Conservation (phyloP, 2,888 invertebrate genomes). For the Polydrusus tereticollis region DNA sequence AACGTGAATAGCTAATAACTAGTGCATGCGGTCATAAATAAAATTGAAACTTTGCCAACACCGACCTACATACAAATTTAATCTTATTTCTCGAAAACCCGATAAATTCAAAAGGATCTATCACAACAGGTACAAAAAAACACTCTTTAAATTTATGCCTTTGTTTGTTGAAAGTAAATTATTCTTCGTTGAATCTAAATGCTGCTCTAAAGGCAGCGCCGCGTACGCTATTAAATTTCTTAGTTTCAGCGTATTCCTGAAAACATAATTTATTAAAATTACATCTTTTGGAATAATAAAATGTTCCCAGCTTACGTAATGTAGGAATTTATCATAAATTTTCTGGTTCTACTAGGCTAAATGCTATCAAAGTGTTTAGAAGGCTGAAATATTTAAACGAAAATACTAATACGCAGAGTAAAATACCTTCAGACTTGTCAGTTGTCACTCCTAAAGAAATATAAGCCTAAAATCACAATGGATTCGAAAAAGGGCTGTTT, state of each 20-base stretch:
- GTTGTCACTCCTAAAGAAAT: conserved; percentile 3
- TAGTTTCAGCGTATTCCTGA: conserved; percentile 7
- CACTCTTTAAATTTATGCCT: conserved; percentile 18
- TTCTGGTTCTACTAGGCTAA: too few species aligned
- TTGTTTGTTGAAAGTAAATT: conserved; percentile 27
- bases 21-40: too few species aligned
- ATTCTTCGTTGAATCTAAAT: conserved; percentile 22
- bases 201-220: neutral
- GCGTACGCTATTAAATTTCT: conserved; percentile 22
- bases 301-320: too few species aligned
- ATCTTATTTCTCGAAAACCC: neutral
- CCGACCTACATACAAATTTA: too few species aligned
- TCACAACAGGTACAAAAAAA: conserved; percentile 27
- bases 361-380: too few species aligned
- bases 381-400: neutral
- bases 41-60: too few species aligned
- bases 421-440: conserved; percentile 4
- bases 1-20: too few species aligned
- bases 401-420: neutral
- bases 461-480: conserved; percentile 15
- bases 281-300: neutral
- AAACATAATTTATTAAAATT: conserved; percentile 25
- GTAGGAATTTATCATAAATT: too few species aligned
- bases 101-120: conserved; percentile 14
- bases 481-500: neutral